Percentiles rank a stretch among this genome's conserved stretches.
phyloP scores from a whole-genome alignment of 1,140 invertebrate species.

The Capitella teleta region DNA sequence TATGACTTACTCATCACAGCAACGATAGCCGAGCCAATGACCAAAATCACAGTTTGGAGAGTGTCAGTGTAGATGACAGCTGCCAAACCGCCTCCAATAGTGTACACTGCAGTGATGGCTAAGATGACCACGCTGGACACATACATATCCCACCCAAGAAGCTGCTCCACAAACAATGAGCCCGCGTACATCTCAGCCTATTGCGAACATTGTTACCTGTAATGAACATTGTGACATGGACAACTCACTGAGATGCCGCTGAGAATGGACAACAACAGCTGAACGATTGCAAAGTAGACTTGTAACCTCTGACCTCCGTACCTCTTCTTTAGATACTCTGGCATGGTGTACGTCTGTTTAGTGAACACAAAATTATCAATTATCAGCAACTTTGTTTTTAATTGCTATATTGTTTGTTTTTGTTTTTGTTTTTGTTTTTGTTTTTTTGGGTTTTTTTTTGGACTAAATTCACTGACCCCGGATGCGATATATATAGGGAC shows the following conservation, averaged over 20 bases:
- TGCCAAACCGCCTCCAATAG: conserved; percentile 19
- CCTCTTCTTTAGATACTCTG: neutral
- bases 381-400: conserved; percentile 1
- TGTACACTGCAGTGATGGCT: conserved; percentile 29
- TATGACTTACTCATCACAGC: too few species aligned
- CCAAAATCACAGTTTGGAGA: too few species aligned
- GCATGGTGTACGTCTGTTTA: neutral
- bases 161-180: conserved; percentile 45
- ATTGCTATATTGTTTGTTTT: too few species aligned
- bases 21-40: too few species aligned
- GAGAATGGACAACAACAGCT: neutral
- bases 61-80: too few species aligned
- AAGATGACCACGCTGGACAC: conserved; percentile 26
- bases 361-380: too few species aligned
- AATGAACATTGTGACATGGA: too few species aligned
- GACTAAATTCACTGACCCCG: conserved; percentile 15
- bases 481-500: conserved; percentile 20
- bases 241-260: neutral
- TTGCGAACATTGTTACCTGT: too few species aligned
- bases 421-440: too few species aligned
- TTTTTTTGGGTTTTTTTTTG: neutral
- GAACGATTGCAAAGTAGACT: neutral
- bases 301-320: neutral
- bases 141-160: conserved; percentile 43
- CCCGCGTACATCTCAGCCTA: conserved; percentile 47